These are phyloP conservation scores for Pseudopleuronectes americanus DNA, from an alignment of 2,797 vertebrate species.

Conservation along the genomic window DNA sequence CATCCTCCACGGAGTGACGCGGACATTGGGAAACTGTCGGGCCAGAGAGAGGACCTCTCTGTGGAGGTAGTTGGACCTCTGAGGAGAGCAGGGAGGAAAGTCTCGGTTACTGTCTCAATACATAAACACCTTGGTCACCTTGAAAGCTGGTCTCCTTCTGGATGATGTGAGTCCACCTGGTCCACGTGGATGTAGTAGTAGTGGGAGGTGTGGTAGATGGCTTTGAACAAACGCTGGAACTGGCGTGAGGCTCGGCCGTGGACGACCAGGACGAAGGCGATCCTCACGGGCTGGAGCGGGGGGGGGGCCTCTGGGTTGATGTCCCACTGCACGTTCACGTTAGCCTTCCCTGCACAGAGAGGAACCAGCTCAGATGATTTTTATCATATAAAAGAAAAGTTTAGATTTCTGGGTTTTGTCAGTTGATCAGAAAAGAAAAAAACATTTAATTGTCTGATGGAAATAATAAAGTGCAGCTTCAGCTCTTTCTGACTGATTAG, in stretches of 20 bases:
- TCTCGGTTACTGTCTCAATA: too few relatives aligned
- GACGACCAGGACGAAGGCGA: slow-evolving; percentile 94
- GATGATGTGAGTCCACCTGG: slow-evolving; percentile 63
- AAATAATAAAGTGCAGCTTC: too few relatives aligned
- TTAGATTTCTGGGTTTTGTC: too few relatives aligned
- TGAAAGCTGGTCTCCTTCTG: not conserved
- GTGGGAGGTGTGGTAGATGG: slow-evolving; percentile 96
- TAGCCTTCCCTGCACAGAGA: slow-evolving; percentile 88
- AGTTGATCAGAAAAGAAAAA: too few relatives aligned
- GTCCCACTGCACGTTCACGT: slow-evolving; percentile 92
- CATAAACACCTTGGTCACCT: not conserved
- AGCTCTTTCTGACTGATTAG: not conserved
- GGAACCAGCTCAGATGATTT: not conserved
- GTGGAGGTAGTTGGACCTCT: slow-evolving; percentile 95
- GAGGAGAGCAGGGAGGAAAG: slow-evolving; percentile 6
- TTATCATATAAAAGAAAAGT: too few relatives aligned
- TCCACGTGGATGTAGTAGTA: slow-evolving; percentile 99
- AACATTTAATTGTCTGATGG: too few relatives aligned
- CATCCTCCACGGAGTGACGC: slow-evolving; percentile 95
- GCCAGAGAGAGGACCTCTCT: slow-evolving; percentile 89
- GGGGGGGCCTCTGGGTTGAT: slow-evolving; percentile 85
- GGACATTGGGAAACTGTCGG: slow-evolving; percentile 88
- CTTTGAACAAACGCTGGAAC: slow-evolving; percentile 95
- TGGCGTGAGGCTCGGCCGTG: slow-evolving; percentile 94
- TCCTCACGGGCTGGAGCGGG: slow-evolving; percentile 84